Percentiles rank a stretch among this genome's conserved stretches.
Evolutionary conservation across 2,113 vertebrate species (phyloP).

Genomic region (Arothron firmamentum): DNA sequence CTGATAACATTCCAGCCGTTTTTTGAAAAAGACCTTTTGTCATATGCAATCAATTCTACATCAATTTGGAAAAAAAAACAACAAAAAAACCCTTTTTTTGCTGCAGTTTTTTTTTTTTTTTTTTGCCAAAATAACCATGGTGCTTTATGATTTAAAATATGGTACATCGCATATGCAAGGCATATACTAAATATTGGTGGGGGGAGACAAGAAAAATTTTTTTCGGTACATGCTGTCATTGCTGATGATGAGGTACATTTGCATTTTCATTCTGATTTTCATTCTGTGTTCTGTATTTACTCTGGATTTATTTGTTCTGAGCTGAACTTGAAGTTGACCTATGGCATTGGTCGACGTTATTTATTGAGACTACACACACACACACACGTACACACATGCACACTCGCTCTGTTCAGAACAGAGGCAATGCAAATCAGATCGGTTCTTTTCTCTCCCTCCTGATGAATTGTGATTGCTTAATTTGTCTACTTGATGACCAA

Average conservation of each 20-base stretch:
- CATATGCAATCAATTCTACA: conserved; percentile 91
- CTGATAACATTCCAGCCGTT: conserved; percentile 92
- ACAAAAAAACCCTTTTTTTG: conserved; percentile 61
- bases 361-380: conserved; percentile 87
- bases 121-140: conserved; percentile 93
- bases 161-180: conserved; percentile 97
- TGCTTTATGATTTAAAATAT: conserved; percentile 93
- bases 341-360: conserved; percentile 93
- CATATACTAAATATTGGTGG: conserved; percentile 74
- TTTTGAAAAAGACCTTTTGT: conserved; percentile 78
- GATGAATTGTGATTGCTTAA: conserved; percentile 61
- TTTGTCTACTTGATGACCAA: conserved; percentile 80
- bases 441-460: conserved; percentile 81
- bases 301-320: conserved; percentile 93
- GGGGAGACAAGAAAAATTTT: conserved; percentile 65
- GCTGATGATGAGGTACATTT: conserved; percentile 85
- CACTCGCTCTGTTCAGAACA: conserved; percentile 86
- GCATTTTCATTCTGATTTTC: conserved; percentile 87
- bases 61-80: conserved; percentile 32
- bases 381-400: neutral
- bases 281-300: conserved; percentile 75
- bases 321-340: conserved; percentile 92
- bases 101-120: conserved; percentile 61
- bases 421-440: conserved; percentile 80
- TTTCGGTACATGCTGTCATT: conserved; percentile 86